Evolutionary conservation across 2,888 invertebrate species (phyloP).

Genomic region (Beris morrisii): DNA sequence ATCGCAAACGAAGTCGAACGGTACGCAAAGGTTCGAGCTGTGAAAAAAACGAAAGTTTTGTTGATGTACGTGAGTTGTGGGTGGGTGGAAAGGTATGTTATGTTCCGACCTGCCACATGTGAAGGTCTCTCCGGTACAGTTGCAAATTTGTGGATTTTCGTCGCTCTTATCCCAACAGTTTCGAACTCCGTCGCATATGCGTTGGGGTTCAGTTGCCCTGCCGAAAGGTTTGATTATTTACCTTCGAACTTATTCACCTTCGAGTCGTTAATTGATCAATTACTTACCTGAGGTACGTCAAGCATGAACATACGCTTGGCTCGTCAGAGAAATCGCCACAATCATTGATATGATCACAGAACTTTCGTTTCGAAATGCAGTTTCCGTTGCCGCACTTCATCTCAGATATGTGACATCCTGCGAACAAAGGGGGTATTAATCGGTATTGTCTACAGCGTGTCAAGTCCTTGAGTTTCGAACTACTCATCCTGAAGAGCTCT

Average conservation of each 20-base stretch:
- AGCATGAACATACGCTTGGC: conserved; percentile 65
- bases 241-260: too few species aligned
- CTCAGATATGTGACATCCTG: conserved; percentile 67
- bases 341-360: conserved; percentile 68
- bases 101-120: conserved; percentile 59
- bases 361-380: conserved; percentile 69
- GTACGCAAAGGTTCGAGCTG: conserved; percentile 63
- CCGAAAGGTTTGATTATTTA: too few species aligned
- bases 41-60: conserved; percentile 10
- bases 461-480: conserved; percentile 6
- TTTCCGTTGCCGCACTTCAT: conserved; percentile 68
- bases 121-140: conserved; percentile 61
- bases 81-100: neutral
- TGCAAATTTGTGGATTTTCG: conserved; percentile 68
- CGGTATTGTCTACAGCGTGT: conserved; percentile 1
- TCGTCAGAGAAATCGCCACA: conserved; percentile 77
- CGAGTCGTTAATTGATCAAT: neutral
- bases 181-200: conserved; percentile 74
- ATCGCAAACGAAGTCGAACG: conserved; percentile 76
- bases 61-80: too few species aligned
- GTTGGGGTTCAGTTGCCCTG: conserved; percentile 65
- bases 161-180: conserved; percentile 79
- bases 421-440: conserved; percentile 42
- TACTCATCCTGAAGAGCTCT: neutral
- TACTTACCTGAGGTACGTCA: conserved; percentile 62